Percentiles rank a stretch among this genome's conserved stretches.
phyloP scores from a whole-genome alignment of 92 coral and sea anemone species.

The Epizoanthus rinbou region DNA sequence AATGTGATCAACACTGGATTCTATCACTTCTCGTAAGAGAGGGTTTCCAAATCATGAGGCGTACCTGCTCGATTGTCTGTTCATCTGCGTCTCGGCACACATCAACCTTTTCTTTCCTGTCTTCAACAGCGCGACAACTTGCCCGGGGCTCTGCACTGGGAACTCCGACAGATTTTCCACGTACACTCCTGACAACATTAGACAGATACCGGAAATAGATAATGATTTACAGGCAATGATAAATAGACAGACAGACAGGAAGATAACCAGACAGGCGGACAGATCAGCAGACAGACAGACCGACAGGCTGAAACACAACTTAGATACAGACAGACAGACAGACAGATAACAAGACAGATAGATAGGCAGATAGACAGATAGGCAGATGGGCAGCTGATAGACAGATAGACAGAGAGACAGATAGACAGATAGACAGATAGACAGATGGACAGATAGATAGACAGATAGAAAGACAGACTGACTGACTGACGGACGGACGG shows the following conservation, averaged over 20 bases:
- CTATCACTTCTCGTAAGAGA: no score
- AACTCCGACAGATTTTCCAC: conserved; percentile 81
- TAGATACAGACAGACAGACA: background rate
- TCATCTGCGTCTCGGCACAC: conserved; percentile 86
- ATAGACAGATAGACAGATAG: no score
- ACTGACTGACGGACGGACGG: no score
- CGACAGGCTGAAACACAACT: background rate
- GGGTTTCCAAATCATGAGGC: background rate
- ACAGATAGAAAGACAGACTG: no score
- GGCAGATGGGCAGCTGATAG: no score
- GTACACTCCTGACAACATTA: conserved; percentile 60
- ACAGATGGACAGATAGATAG: no score
- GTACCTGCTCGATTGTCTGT: conserved; percentile 88
- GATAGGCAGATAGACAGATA: no score
- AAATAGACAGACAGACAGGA: no score
- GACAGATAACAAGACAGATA: background rate
- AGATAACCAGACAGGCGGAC: background rate
- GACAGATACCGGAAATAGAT: background rate
- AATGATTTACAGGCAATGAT: background rate
- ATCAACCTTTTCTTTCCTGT: conserved; percentile 83
- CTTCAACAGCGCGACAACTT: conserved; percentile 59
- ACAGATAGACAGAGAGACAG: no score
- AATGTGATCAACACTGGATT: no score
- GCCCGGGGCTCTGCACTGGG: conserved; percentile 66
- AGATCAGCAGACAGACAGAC: background rate